phyloP scores from a whole-genome alignment of 2,888 invertebrate species.

The Nephrotoma guestfalica region DNA sequence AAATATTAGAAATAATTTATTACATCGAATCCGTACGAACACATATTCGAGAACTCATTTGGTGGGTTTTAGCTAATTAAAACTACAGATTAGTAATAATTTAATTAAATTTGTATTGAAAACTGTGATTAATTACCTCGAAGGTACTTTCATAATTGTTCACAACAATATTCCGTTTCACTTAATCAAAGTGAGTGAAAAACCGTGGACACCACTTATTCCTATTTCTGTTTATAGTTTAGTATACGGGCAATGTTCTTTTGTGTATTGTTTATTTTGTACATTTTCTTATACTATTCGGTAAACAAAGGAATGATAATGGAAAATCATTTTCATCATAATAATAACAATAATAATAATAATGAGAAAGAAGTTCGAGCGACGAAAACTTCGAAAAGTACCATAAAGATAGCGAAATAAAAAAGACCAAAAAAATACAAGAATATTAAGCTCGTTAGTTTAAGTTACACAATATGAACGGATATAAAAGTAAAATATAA shows the following conservation, averaged over 20 bases:
- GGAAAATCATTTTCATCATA: neutral
- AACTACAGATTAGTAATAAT: neutral
- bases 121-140: neutral
- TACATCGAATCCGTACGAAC: neutral
- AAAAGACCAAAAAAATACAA: neutral
- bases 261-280: neutral
- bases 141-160: neutral
- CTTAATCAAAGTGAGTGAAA: neutral
- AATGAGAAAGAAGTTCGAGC: neutral
- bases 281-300: neutral
- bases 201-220: neutral
- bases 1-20: neutral
- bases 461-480: neutral
- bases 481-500: neutral
- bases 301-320: neutral
- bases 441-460: neutral
- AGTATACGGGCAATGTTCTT: neutral
- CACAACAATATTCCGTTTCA: neutral
- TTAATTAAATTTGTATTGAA: neutral
- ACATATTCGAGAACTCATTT: neutral
- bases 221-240: neutral
- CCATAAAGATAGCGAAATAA: neutral
- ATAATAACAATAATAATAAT: neutral
- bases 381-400: neutral
- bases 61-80: neutral